Percentiles rank a stretch among this genome's conserved stretches.
These are phyloP conservation scores for Phenganax stokvisi DNA, from an alignment of 92 coral and sea anemone genomes.

Conservation along the genomic window DNA sequence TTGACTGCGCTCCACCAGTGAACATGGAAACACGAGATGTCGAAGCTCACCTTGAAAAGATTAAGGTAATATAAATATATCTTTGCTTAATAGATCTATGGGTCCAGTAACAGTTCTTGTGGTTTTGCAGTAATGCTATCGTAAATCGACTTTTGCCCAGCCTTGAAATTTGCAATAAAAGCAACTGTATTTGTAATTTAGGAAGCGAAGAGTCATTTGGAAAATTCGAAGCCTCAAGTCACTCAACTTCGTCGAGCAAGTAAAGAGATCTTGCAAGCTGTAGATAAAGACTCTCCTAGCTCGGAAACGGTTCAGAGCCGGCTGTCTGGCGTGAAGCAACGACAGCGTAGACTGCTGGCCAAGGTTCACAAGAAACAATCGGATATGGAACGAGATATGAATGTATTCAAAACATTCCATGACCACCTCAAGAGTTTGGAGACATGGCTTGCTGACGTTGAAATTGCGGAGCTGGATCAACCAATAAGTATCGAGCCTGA, in stretches of 20 bases:
- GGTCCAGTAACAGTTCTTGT: background rate
- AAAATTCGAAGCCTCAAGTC: slow-evolving; percentile 71
- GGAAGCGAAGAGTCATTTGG: slow-evolving; percentile 78
- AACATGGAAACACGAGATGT: slow-evolving; percentile 52
- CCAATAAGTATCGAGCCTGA: slow-evolving; percentile 75
- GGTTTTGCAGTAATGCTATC: no score
- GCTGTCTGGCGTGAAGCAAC: slow-evolving; percentile 79
- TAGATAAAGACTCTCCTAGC: slow-evolving; percentile 80
- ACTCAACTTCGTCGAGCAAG: slow-evolving; percentile 77
- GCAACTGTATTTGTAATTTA: slow-evolving; percentile 28
- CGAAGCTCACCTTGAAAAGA: slow-evolving; percentile 78
- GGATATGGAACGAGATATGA: slow-evolving; percentile 68
- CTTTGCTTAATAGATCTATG: background rate
- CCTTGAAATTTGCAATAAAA: background rate
- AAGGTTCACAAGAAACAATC: slow-evolving; percentile 77
- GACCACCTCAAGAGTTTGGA: slow-evolving; percentile 70
- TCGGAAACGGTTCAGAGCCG: slow-evolving; percentile 79
- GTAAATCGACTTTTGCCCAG: no score
- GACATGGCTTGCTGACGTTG: slow-evolving; percentile 81
- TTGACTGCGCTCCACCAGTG: slow-evolving; percentile 65
- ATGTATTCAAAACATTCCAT: slow-evolving; percentile 62
- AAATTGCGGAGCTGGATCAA: slow-evolving; percentile 51
- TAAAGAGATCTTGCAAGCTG: slow-evolving; percentile 71
- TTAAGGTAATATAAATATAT: slow-evolving; percentile 59
- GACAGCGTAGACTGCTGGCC: slow-evolving; percentile 73